Evolutionary conservation across 37 sponge, comb jelly and placozoan genomes (phyloP), one percentile per base, ranked within the genome.

Genomic region (Ianthella basta): DNA sequence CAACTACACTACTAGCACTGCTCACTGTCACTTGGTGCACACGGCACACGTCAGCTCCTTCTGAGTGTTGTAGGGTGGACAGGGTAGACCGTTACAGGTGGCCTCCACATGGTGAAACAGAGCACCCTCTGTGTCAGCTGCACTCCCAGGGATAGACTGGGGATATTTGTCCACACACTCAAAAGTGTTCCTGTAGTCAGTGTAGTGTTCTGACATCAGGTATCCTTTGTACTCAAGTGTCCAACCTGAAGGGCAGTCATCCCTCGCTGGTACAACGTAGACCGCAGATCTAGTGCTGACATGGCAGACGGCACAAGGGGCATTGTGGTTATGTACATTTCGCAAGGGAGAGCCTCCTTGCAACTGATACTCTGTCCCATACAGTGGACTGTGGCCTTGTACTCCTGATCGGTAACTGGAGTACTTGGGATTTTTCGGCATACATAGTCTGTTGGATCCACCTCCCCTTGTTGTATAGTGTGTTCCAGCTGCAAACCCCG

Each of bases 271-370:
- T 37, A 89, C 81, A 82, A 89, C 85, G 13, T 81, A 4, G 15
- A 56, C 59, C 37, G 77, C 81, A 29, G 29, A 65, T 25, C 86
- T 55, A 20, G 65, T 81, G 16, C 78, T 29, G 38, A 61, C 86
- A 81, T 70, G 72, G 60, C 90, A 89, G 41, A 89, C 86, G 69
- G 86, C 90, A 89, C 90, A 89, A 4, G 88, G 88, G 25, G 80
- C 90, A 81, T 85, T 81, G 36, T 81, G 73, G 0, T 82, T 0
- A 54, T 82, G 35, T 54, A 74, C 56, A 75, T 29, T 37, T 54
- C 32, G 16, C 39, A 81, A 35, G 27, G 82, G 85, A 19, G 37
- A n/a, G 21, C 35, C 56, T 60, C 0, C 10, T n/a, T 38, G 69
- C 15, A 19, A 0, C 59, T 88, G 60, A 88, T 83, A 88, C 63